These are phyloP conservation scores for Vidua macroura DNA, from an alignment of 2,113 vertebrate genomes.

Conservation along the genomic window DNA sequence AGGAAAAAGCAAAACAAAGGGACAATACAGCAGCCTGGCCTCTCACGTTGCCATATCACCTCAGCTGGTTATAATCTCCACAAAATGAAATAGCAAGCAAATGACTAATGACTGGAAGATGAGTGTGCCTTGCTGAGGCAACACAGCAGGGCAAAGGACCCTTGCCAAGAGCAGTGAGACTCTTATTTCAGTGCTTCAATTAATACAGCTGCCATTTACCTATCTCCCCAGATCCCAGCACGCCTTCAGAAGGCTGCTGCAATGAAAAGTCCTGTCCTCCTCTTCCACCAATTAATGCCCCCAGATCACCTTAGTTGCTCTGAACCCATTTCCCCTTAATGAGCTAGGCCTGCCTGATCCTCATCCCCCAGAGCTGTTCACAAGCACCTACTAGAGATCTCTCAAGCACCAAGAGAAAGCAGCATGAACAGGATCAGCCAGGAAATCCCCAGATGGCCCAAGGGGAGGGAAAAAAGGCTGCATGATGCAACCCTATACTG, in stretches of 20 bases:
- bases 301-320: neutral
- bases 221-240: neutral
- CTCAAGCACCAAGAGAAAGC: slow-evolving; percentile 6
- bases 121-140: neutral
- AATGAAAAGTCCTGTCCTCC: neutral
- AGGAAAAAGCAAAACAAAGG: slow-evolving; percentile 17
- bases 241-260: neutral
- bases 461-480: slow-evolving; percentile 25
- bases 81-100: neutral
- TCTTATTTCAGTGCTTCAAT: neutral
- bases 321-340: neutral
- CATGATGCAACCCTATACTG: slow-evolving; percentile 29
- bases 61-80: slow-evolving; percentile 33
- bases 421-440: slow-evolving; percentile 3
- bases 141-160: neutral
- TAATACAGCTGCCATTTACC: neutral
- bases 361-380: neutral
- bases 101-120: slow-evolving; percentile 25
- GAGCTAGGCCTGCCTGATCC: neutral
- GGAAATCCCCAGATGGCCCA: slow-evolving; percentile 54
- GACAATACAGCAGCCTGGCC: neutral
- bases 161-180: neutral
- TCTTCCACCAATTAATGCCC: neutral
- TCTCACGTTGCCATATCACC: neutral
- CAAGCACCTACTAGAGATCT: neutral